Evolutionary conservation across 1,140 invertebrate species (phyloP).

Genomic region (Drosophila nigrodunni): DNA sequence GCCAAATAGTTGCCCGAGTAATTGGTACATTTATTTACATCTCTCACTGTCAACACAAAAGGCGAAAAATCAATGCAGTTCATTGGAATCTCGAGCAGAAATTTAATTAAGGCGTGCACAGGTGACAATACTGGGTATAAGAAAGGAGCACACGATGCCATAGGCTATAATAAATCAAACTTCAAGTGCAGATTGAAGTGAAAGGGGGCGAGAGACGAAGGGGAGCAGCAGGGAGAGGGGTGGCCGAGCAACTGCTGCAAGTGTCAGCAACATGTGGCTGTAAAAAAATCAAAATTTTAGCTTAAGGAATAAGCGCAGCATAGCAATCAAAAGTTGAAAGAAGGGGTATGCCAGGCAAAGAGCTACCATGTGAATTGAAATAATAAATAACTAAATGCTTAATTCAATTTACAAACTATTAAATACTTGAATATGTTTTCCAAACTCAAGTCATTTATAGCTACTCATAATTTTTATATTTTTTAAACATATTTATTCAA

Average conservation of each 20-base stretch:
- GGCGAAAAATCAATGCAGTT: constrained; percentile 52
- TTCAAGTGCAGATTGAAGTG: constrained; percentile 31
- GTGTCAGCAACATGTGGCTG: constrained; percentile 80
- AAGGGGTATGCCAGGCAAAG: not conserved
- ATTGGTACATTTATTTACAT: constrained; percentile 74
- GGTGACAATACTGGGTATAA: constrained; percentile 59
- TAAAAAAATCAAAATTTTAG: constrained; percentile 52
- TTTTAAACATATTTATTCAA: too few species aligned
- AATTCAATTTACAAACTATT: not conserved
- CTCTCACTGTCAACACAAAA: constrained; percentile 7
- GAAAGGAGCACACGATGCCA: constrained; percentile 16
- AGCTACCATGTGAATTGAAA: not conserved
- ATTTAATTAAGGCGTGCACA: constrained; percentile 74
- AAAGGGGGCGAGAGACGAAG: constrained; percentile 5
- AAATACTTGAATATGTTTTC: too few species aligned
- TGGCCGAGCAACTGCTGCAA: constrained; percentile 61
- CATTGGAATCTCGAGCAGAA: constrained; percentile 52
- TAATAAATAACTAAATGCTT: not conserved
- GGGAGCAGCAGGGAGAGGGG: not conserved
- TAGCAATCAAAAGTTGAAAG: constrained; percentile 43
- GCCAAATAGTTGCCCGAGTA: constrained; percentile 73
- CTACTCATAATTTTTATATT: too few species aligned
- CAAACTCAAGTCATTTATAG: too few species aligned
- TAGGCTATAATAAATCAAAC: constrained; percentile 70
- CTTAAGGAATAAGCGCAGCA: constrained; percentile 43